Base-by-base conservation (phyloP, 2,797 vertebrate genomes). In the Emydoidea blandingii region DNA sequence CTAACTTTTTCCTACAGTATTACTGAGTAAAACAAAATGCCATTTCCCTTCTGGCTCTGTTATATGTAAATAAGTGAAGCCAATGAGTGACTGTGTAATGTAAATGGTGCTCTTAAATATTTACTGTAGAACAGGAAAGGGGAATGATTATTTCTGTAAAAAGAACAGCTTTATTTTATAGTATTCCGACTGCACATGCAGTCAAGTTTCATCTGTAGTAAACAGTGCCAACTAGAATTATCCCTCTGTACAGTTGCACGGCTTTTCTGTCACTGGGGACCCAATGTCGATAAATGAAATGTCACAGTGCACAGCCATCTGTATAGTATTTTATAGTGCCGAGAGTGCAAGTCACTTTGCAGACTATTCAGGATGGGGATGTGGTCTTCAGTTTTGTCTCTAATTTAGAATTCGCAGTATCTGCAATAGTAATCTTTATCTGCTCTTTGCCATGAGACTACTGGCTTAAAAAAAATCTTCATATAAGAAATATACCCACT, bases 241-340 rank as follows among this genome's bases (percentile, higher is more conserved):
- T 29, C 18, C 25, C 44, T 79, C 29, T 19, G n/a, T 18, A 2
- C 74, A 23, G 57, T 4, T 41, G 79, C 23, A 8, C 0, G 0
- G 5, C 57, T 87, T 31, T 19, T 47, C 41, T 72, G 72, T 18
- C 34, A 0, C 44, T 50, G 6, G 15, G 59, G 65, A 68, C 31
- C 34, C 41, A 85, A 29, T 1, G 31, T 27, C 59, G 37, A 65
- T 52, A 74, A 50, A 88, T 27, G 0, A 1, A 81, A 47, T 49
- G 47, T 83, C 1, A 0, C 31, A 2, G 1, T 25, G 62, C 52
- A 80, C 83, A 50, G 0, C n/a, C 9, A 1, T 56, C 81, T 49
- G 10, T 23, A 8, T 0, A 0, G 78, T 83, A 92, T 41, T 12
- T 1, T 85, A 59, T 53, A 19, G 54, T 0, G 6, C 1, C 2